These are phyloP conservation scores for Sinonovacula constricta DNA, from an alignment of 1,140 invertebrate species.

Conservation along the genomic window DNA sequence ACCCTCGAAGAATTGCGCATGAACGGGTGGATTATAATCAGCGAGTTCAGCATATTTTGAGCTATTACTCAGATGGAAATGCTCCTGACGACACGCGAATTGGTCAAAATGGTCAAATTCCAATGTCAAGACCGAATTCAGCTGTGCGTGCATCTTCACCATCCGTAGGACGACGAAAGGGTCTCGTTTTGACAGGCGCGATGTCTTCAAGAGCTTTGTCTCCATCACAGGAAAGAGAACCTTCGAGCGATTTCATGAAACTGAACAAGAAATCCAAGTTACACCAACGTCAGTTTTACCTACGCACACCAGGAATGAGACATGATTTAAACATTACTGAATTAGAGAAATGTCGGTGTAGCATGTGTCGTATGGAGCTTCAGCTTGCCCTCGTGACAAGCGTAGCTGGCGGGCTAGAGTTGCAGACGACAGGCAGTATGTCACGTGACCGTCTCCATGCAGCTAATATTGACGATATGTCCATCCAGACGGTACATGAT, in stretches of 20 bases:
- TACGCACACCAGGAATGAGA: slow-evolving; percentile 57
- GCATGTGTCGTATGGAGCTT: slow-evolving; percentile 64
- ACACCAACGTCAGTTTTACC: slow-evolving; percentile 63
- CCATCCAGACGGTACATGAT: background rate
- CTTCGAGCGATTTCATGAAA: slow-evolving; percentile 52
- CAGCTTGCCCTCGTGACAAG: slow-evolving; percentile 58
- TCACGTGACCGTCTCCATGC: background rate
- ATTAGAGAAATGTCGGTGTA: slow-evolving; percentile 59
- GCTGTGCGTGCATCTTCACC: slow-evolving; percentile 4
- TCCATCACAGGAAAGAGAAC: slow-evolving; percentile 17
- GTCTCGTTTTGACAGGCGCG: slow-evolving; percentile 44
- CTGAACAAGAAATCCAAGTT: slow-evolving; percentile 58
- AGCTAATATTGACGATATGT: background rate
- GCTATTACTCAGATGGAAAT: slow-evolving; percentile 63
- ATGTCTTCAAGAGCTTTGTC: slow-evolving; percentile 12
- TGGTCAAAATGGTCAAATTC: too few species aligned
- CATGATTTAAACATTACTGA: slow-evolving; percentile 33
- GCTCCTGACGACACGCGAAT: slow-evolving; percentile 37
- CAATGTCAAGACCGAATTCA: slow-evolving; percentile 27
- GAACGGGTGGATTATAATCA: slow-evolving; percentile 62
- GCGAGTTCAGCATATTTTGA: slow-evolving; percentile 63
- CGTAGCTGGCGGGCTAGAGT: background rate
- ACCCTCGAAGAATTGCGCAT: slow-evolving; percentile 39
- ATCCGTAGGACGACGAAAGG: slow-evolving; percentile 34
- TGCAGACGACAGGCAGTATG: background rate